These are phyloP conservation scores for Thera britannica DNA, from an alignment of 2,888 invertebrate genomes.

Conservation along the genomic window DNA sequence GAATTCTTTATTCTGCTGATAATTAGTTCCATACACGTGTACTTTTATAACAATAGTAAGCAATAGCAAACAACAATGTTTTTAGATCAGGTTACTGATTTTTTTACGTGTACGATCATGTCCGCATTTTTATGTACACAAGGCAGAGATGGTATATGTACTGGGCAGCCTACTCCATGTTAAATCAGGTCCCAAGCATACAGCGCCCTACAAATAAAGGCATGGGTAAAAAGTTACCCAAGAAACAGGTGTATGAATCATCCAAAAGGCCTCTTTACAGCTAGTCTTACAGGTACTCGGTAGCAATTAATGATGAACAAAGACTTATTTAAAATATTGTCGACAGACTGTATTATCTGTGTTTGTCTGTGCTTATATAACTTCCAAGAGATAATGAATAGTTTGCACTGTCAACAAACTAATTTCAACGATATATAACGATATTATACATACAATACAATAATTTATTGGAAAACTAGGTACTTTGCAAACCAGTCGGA, in stretches of 20 bases:
- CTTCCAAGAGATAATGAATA: conserved; percentile 17
- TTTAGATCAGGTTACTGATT: no score
- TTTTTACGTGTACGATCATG: no score
- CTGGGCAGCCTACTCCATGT: no score
- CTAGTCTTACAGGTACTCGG: background rate
- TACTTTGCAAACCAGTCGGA: no score
- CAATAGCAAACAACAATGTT: no score
- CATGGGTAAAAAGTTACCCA: background rate
- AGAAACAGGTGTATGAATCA: no score
- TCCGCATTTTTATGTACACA: no score
- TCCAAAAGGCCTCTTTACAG: background rate
- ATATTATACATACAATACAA: no score
- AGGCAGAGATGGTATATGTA: no score
- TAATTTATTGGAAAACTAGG: no score
- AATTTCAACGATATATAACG: background rate
- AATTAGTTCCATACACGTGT: background rate
- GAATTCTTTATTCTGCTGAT: background rate
- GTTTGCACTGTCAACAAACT: conserved; percentile 14
- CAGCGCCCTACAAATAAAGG: background rate
- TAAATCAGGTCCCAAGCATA: background rate
- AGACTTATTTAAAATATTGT: conserved; percentile 13
- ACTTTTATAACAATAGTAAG: no score
- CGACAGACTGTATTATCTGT: conserved; percentile 10
- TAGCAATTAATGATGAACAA: conserved; percentile 13
- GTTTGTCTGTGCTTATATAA: conserved; percentile 17